Percentiles rank a stretch among this genome's conserved stretches.
Conservation (phyloP, 2,797 vertebrate genomes). For the Pempheris klunzingeri region DNA sequence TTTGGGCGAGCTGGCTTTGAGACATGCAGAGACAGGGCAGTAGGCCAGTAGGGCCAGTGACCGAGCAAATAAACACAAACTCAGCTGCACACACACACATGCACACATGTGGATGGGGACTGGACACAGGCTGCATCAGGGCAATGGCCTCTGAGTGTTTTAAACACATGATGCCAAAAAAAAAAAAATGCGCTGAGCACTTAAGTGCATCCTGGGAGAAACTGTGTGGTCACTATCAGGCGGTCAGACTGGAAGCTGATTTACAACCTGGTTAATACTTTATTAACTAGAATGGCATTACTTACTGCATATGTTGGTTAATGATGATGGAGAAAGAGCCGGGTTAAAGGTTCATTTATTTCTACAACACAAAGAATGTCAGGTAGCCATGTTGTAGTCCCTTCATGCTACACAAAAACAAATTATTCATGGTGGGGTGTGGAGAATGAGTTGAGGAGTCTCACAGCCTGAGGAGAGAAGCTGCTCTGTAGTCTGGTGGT, state of each 20-base stretch:
- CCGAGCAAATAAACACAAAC: constrained; percentile 37
- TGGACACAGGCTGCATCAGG: constrained; percentile 3
- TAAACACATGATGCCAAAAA: constrained; percentile 20
- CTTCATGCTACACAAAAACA: no score
- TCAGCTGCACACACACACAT: constrained; percentile 18
- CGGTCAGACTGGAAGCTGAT: constrained; percentile 15
- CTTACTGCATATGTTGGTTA: not conserved
- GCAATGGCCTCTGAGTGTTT: constrained; percentile 1
- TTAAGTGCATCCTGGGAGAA: constrained; percentile 8
- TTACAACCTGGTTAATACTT: constrained; percentile 34
- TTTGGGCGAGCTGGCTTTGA: constrained; percentile 68
- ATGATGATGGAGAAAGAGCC: no score
- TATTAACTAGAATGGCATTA: not conserved
- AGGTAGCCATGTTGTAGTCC: no score
- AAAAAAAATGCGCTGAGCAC: constrained; percentile 25
- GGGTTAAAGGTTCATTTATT: not conserved
- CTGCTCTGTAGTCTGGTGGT: no score
- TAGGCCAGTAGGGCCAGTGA: constrained; percentile 50
- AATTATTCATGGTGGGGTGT: no score
- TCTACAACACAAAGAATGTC: no score
- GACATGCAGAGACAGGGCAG: constrained; percentile 58
- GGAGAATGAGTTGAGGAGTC: no score
- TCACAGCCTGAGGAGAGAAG: no score
- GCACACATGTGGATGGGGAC: constrained; percentile 1
- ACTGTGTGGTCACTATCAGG: constrained; percentile 1